phyloP scores from a whole-genome alignment of 2,888 invertebrate species.

The Nezara viridula region DNA sequence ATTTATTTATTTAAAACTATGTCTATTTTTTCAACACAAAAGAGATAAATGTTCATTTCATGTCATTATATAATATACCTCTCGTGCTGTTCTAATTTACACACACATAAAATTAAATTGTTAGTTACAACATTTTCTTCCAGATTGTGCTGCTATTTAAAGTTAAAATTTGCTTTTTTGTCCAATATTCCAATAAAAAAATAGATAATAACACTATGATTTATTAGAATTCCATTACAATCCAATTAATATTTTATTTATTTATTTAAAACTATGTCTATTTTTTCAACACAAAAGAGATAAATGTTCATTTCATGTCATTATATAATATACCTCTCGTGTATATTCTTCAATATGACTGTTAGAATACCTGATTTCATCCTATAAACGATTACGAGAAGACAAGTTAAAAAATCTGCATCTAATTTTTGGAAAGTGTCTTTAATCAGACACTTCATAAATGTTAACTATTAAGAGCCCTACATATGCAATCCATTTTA shows the following conservation, averaged over 20 bases:
- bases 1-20: not conserved
- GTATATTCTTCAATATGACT: not conserved
- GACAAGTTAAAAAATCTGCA: no score
- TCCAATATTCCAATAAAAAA: not conserved
- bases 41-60: not conserved
- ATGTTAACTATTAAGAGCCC: no score
- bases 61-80: not conserved
- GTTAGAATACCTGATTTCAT: no score
- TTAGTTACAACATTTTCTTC: not conserved
- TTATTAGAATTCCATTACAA: not conserved
- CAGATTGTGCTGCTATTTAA: not conserved
- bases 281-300: not conserved
- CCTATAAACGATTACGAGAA: no score
- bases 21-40: not conserved
- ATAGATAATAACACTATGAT: not conserved
- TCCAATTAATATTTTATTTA: not conserved
- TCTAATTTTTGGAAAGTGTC: no score
- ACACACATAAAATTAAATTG: not conserved
- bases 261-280: not conserved
- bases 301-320: not conserved
- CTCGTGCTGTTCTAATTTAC: not conserved
- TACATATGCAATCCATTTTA: no score
- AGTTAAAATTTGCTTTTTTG: not conserved
- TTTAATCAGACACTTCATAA: no score
- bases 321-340: not conserved